These are phyloP conservation scores for Pristionchus japonicus DNA, from an alignment of 2,888 invertebrate species.

Conservation along the genomic window DNA sequence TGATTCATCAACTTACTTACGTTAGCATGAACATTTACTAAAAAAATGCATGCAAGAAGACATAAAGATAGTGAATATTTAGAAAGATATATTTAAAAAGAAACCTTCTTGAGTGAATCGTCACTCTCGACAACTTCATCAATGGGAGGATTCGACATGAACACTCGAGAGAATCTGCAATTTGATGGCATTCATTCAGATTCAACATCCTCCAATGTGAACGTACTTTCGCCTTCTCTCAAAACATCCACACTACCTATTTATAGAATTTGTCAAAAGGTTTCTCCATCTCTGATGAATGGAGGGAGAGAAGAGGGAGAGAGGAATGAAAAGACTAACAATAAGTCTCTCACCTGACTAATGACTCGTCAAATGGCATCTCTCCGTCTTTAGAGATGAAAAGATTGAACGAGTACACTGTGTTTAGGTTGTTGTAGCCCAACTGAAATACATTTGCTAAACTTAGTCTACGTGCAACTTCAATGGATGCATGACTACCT, in stretches of 20 bases:
- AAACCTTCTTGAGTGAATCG: conserved; percentile 37
- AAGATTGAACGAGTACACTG: conserved; percentile 20
- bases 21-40: too few relatives aligned
- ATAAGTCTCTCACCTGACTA: not conserved
- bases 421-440: conserved; percentile 23
- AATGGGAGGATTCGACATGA: conserved; percentile 43
- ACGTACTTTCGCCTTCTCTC: not conserved
- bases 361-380: conserved; percentile 33
- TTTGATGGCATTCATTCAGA: too few relatives aligned
- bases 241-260: not conserved
- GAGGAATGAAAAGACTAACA: not conserved
- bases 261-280: not conserved
- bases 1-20: too few relatives aligned
- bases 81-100: not conserved
- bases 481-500: not conserved
- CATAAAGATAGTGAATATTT: not conserved
- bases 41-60: not conserved
- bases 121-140: conserved; percentile 12
- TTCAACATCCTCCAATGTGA: not conserved
- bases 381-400: conserved; percentile 3
- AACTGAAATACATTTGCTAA: not conserved
- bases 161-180: conserved; percentile 39
- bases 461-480: not conserved
- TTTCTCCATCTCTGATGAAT: not conserved
- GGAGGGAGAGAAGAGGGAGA: not conserved